Evolutionary conservation across 1,140 invertebrate species (phyloP).

Genomic region (Leptoteleia sp.): DNA sequence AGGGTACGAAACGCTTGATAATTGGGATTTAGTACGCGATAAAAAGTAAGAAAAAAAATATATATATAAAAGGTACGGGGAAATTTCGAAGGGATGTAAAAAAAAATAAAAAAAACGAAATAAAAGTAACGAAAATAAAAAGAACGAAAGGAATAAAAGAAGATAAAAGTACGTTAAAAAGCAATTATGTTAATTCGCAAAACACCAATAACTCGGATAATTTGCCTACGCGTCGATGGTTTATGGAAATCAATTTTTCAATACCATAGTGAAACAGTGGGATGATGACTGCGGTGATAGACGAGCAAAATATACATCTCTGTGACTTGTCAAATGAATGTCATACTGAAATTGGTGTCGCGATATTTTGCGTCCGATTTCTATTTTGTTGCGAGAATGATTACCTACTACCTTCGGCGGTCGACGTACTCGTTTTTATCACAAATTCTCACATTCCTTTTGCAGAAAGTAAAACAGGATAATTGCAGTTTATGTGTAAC

Average conservation of each 20-base stretch:
- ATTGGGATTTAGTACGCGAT: too few species aligned
- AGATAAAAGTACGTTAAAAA: too few species aligned
- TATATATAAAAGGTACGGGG: too few species aligned
- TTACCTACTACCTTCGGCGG: conserved; percentile 42
- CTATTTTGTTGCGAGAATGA: conserved; percentile 61
- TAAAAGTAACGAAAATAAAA: too few species aligned
- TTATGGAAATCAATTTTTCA: conserved; percentile 43
- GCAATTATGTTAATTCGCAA: too few species aligned
- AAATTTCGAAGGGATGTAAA: too few species aligned
- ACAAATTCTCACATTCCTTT: conserved; percentile 51
- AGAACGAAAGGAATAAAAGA: too few species aligned
- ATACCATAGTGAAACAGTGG: conserved; percentile 23
- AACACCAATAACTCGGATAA: too few species aligned
- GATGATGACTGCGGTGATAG: conserved; percentile 34
- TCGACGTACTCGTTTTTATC: conserved; percentile 50
- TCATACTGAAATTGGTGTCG: conserved; percentile 57
- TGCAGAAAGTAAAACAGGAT: conserved; percentile 49
- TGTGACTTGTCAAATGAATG: conserved; percentile 54
- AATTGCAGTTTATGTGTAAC: conserved; percentile 47
- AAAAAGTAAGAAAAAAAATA: too few species aligned
- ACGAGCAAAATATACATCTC: conserved; percentile 47
- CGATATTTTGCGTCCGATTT: conserved; percentile 58
- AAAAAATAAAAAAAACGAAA: too few species aligned
- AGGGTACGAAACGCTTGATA: too few species aligned
- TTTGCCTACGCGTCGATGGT: not conserved